phyloP scores from a whole-genome alignment of 2,888 invertebrate species.

The Nemoura dubitans region DNA sequence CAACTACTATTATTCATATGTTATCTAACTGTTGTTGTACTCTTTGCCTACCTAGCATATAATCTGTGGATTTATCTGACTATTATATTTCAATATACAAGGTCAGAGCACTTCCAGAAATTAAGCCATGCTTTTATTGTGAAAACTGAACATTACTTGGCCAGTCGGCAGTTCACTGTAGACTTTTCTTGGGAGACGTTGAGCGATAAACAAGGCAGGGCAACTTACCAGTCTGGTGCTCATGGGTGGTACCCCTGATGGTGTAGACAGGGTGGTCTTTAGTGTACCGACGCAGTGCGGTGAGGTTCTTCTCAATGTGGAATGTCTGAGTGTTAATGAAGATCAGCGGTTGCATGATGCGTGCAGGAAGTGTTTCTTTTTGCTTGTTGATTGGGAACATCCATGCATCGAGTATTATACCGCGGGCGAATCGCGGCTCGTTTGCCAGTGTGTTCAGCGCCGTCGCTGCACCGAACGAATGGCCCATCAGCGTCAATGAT shows the following conservation, averaged over 20 bases:
- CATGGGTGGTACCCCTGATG: slow-evolving; percentile 23
- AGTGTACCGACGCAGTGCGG: slow-evolving; percentile 58
- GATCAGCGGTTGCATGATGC: slow-evolving; percentile 63
- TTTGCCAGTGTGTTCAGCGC: slow-evolving; percentile 65
- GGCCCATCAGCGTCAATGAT: slow-evolving; percentile 66
- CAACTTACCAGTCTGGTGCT: slow-evolving; percentile 31
- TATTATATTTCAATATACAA: too few relatives aligned
- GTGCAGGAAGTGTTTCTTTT: slow-evolving; percentile 58
- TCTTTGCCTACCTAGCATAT: too few relatives aligned
- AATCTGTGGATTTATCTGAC: too few relatives aligned
- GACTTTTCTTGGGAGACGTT: too few relatives aligned
- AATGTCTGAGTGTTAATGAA: slow-evolving; percentile 69
- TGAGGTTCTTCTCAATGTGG: slow-evolving; percentile 65
- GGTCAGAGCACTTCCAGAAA: too few relatives aligned
- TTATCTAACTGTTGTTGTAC: too few relatives aligned
- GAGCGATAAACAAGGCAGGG: too few relatives aligned
- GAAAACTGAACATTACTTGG: too few relatives aligned
- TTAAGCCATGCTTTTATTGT: too few relatives aligned
- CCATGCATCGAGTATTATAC: slow-evolving; percentile 69
- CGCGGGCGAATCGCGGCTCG: slow-evolving; percentile 62
- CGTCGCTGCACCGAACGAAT: slow-evolving; percentile 74
- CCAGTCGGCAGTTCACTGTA: too few relatives aligned
- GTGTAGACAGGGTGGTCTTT: slow-evolving; percentile 30
- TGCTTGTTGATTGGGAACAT: slow-evolving; percentile 66
- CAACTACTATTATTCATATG: too few relatives aligned